These are phyloP conservation scores for Eupithecia pulchellata DNA, from an alignment of 2,888 invertebrate genomes.

Conservation along the genomic window DNA sequence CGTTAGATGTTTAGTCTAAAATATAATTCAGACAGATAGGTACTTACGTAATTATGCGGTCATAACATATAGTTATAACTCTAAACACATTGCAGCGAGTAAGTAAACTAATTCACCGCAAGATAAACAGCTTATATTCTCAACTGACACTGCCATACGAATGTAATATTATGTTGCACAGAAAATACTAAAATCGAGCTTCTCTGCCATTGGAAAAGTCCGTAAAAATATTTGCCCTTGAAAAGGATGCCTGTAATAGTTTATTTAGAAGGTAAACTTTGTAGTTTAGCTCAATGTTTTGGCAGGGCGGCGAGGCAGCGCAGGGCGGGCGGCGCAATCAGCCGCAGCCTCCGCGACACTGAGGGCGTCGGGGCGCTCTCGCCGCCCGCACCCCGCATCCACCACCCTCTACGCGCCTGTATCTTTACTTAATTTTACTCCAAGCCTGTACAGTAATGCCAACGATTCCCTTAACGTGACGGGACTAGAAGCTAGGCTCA, in stretches of 20 bases:
- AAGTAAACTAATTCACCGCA: conserved; percentile 50
- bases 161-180: conserved; percentile 49
- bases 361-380: conserved; percentile 60
- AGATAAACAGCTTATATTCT: conserved; percentile 55
- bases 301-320: conserved; percentile 56
- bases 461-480: conserved; percentile 70
- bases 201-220: neutral
- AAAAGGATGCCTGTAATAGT: neutral
- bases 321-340: conserved; percentile 71
- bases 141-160: conserved; percentile 55
- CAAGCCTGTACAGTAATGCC: conserved; percentile 68
- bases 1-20: neutral
- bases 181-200: neutral
- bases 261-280: conserved; percentile 26
- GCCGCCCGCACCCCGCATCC: conserved; percentile 52
- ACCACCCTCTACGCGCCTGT: conserved; percentile 64
- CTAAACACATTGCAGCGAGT: conserved; percentile 33
- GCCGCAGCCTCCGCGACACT: conserved; percentile 85
- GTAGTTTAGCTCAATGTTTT: conserved; percentile 62
- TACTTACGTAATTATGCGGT: conserved; percentile 60
- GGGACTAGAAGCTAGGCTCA: conserved; percentile 52
- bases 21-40: neutral
- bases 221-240: conserved; percentile 1
- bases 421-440: conserved; percentile 78
- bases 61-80: conserved; percentile 27